Percentiles rank a stretch among this genome's conserved stretches.
These are phyloP conservation scores for Spizaetus ornatus DNA, from an alignment of 2,113 vertebrate species.

Conservation along the genomic window DNA sequence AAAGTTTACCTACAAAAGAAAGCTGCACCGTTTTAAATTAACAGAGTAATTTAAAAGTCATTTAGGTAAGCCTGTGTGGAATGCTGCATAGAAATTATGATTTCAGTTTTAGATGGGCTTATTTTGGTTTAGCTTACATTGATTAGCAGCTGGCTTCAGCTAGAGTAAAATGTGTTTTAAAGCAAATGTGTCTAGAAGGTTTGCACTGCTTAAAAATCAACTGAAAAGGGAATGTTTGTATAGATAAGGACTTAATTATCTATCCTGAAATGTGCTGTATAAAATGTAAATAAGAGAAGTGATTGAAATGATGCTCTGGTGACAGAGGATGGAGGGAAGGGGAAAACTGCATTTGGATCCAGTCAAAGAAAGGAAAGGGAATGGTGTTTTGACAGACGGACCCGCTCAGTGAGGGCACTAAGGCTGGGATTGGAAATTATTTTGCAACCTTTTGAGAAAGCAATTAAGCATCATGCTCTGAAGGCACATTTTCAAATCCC, in stretches of 20 bases:
- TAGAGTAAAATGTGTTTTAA: constrained; percentile 31
- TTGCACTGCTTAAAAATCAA: constrained; percentile 46
- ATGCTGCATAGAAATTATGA: not conserved
- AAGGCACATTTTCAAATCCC: not conserved
- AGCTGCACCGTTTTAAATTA: constrained; percentile 18
- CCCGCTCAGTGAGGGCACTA: not conserved
- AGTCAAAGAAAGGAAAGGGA: not conserved
- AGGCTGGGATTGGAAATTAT: not conserved
- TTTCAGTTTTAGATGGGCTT: constrained; percentile 17
- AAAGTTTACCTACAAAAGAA: not conserved
- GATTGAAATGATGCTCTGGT: constrained; percentile 17
- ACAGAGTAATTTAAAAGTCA: constrained; percentile 12
- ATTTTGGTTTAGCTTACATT: constrained; percentile 34
- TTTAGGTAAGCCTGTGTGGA: constrained; percentile 7
- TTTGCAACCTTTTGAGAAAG: constrained; percentile 10
- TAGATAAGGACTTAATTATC: constrained; percentile 48
- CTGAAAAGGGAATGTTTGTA: constrained; percentile 45
- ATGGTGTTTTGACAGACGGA: not conserved
- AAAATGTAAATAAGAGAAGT: constrained; percentile 28
- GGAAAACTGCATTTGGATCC: not conserved
- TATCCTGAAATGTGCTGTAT: not conserved
- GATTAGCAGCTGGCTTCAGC: constrained; percentile 51
- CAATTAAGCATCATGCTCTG: constrained; percentile 14
- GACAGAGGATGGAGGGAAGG: not conserved
- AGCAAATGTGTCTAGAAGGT: constrained; percentile 41